A percentile compares a stretch with the other conserved stretches of the same genome.
Evolutionary conservation across 2,888 invertebrate genomes (phyloP).

Genomic region (Eumerus sabulonum): DNA sequence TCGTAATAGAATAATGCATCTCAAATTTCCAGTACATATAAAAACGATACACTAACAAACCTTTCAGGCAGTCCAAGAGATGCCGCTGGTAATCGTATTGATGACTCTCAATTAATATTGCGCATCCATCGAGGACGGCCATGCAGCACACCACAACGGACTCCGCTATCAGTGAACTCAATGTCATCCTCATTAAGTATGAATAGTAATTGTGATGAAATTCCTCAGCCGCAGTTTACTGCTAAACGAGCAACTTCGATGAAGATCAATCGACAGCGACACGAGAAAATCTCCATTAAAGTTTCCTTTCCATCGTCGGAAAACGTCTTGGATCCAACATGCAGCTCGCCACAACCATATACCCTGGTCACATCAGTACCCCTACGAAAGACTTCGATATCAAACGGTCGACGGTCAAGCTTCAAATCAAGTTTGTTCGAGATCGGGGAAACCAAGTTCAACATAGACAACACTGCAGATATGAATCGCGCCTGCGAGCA

Average conservation of each 20-base stretch:
- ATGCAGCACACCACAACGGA: slow-evolving; percentile 81
- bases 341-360: slow-evolving; percentile 74
- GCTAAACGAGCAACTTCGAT: slow-evolving; percentile 80
- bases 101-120: slow-evolving; percentile 91
- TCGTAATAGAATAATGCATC: slow-evolving; percentile 5
- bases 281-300: slow-evolving; percentile 90
- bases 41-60: slow-evolving; percentile 49
- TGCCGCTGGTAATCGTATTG: slow-evolving; percentile 85
- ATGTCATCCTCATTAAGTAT: slow-evolving; percentile 83
- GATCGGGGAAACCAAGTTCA: slow-evolving; percentile 77
- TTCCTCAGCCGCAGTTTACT: slow-evolving; percentile 73
- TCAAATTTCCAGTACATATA: background rate
- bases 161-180: slow-evolving; percentile 82
- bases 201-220: slow-evolving; percentile 76
- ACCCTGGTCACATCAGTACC: slow-evolving; percentile 71
- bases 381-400: slow-evolving; percentile 69
- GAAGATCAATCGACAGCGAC: slow-evolving; percentile 81
- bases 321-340: slow-evolving; percentile 79
- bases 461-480: slow-evolving; percentile 71
- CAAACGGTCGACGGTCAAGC: slow-evolving; percentile 74
- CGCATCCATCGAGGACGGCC: slow-evolving; percentile 91
- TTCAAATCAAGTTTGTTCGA: slow-evolving; percentile 76
- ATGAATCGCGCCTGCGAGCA: slow-evolving; percentile 36
- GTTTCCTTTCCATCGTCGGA: slow-evolving; percentile 91
- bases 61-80: slow-evolving; percentile 83